Base-by-base conservation (phyloP, 2,113 vertebrate species). In the Salvator merianae region DNA sequence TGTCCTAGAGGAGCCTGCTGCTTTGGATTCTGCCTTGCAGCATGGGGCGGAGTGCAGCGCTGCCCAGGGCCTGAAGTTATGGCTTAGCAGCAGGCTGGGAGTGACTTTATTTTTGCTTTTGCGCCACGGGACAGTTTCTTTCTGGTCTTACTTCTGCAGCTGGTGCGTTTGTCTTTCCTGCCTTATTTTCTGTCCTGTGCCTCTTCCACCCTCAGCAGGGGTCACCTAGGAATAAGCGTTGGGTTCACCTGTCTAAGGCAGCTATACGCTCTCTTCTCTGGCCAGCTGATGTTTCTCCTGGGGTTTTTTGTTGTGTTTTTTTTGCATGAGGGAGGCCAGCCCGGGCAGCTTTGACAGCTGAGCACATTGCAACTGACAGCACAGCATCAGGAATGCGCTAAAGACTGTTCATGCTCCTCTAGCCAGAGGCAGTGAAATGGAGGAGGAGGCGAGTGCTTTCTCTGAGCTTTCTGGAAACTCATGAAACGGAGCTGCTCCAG, bases 291-390 rank as follows among this genome's bases (percentile, higher is more conserved):
- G 24, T 65, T n/a, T 16, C 32, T 32, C 66, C 32, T 30, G 1
- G 59, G 26, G 63, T 34, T 69, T 34, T 34, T 2, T 10, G 18
- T 28, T n/a, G 26, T 7, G 50, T 65, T 24, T 22, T 63, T 75
- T 53, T 36, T 71, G 36, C 12, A 28, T 12, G 28, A 22, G 22
- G 6, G 70, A 72, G 81, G n/a, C 40, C 18, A 12, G 63, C 20
- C 10, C 8, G 22, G 53, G 76, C 76, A 63, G 55, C 69, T 79
- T 72, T 79, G 83, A 84, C 83, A 84, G 83, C 38, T 73, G 83
- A 84, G 76, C 83, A 47, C 83, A 14, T 65, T 72, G 77, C 83
- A 50, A 73, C 76, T 36, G 76, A 34, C 76, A 79, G 68, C 47
- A 76, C 55, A 26, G 83, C 69, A 47, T 84, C 76, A 50, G 74